Evolutionary conservation across 2,797 vertebrate genomes (phyloP).

Genomic region (Melopsittacus undulatus): DNA sequence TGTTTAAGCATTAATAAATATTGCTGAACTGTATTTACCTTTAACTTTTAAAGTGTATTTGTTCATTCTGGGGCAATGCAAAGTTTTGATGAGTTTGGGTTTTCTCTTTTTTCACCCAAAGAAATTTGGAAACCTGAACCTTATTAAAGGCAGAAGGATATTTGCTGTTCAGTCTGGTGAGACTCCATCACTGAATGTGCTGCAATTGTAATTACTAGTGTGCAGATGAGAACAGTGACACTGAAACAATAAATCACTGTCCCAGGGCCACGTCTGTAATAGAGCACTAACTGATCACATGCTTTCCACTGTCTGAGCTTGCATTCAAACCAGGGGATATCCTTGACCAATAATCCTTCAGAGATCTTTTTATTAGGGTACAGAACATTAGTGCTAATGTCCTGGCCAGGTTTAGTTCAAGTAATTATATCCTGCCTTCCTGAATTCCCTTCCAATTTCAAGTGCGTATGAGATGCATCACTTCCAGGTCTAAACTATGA

Average conservation of each 20-base stretch:
- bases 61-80: neutral
- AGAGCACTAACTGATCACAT: neutral
- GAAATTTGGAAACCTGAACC: neutral
- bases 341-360: neutral
- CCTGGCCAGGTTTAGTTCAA: neutral
- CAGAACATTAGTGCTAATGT: neutral
- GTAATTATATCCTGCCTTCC: neutral
- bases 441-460: neutral
- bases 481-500: conserved; percentile 1
- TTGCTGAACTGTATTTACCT: neutral
- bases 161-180: neutral
- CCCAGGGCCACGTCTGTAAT: neutral
- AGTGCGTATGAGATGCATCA: neutral
- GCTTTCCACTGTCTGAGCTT: neutral
- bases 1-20: neutral
- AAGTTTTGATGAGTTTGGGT: neutral
- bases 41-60: neutral
- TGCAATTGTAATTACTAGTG: neutral
- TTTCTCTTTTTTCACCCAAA: neutral
- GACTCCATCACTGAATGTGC: neutral
- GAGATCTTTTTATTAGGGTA: neutral
- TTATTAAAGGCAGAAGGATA: neutral
- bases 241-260: neutral
- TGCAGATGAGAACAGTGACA: neutral
- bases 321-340: neutral